Evolutionary conservation across 2,113 vertebrate species (phyloP), one percentile per base, ranked within the genome.

Genomic region (Gavia stellata): DNA sequence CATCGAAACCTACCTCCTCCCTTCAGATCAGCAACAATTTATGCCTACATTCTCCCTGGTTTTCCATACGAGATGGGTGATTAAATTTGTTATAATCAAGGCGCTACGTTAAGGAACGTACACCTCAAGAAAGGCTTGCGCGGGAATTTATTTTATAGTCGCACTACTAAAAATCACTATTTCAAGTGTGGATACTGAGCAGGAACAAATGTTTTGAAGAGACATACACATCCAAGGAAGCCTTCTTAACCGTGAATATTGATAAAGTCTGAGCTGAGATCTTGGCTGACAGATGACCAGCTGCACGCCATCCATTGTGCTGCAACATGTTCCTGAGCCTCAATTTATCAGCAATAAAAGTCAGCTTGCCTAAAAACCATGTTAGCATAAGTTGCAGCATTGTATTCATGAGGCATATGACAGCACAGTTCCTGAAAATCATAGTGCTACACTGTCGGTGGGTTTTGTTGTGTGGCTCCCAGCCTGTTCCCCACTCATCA

Each of bases 251-350:
- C 47, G 49, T n/a, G 36, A 94, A 92, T 93, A 73, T 86, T 68
- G 87, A 78, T 87, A 70, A 89, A 91, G 47, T 68, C 53, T 44
- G 33, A 86, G 40, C 62, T 74, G 58, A 88, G 79, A 62, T 90
- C 45, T 68, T 93, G 91, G 36, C 75, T 97, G 88, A 88, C 90
- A 93, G 82, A 86, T 92, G 96, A 82, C 85, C 85, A 82, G 26
- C 66, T 80, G 75, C 42, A 49, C 38, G 70, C 55, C 53, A 90
- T 77, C 74, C 79, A 49, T 68, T 92, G 91, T 2, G 1, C 67
- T 73, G 71, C 59, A 86, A 17, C 36, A n/a, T 62, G 53, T 70
- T 88, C 82, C 81, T 45, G 63, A 86, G 63, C 67, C 66, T 77
- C 17, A 4, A 19, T 77, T 79, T 88, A 42, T 85, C 80, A 92